phyloP scores from a whole-genome alignment of 2,888 invertebrate species.

The Clepsis dumicolana region DNA sequence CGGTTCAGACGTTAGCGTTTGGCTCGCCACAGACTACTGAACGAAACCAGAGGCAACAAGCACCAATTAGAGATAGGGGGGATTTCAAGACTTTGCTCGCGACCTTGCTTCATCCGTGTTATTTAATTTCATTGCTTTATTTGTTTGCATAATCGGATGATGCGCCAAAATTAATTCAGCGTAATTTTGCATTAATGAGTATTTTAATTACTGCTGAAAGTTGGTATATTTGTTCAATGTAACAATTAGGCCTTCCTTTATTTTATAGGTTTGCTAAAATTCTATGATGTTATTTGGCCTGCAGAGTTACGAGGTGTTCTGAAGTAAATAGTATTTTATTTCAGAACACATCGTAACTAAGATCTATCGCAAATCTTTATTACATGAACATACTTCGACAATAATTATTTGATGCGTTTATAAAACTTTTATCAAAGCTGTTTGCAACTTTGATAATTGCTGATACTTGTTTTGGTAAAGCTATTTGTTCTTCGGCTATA shows the following conservation, averaged over 20 bases:
- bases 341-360: no score
- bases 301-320: no score
- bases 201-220: not conserved
- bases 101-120: slow-evolving; percentile 48
- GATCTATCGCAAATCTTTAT: no score
- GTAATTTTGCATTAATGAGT: slow-evolving; percentile 17
- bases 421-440: no score
- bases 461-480: no score
- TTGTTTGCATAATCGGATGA: slow-evolving; percentile 42
- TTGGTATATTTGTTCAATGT: not conserved
- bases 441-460: no score
- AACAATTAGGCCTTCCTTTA: not conserved
- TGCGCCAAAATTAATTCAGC: slow-evolving; percentile 9
- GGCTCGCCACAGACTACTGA: slow-evolving; percentile 51
- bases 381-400: no score
- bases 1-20: slow-evolving; percentile 39
- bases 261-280: not conserved
- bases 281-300: not conserved
- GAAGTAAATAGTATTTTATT: no score
- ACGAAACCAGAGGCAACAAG: slow-evolving; percentile 48
- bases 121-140: slow-evolving; percentile 46
- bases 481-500: no score
- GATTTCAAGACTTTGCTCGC: slow-evolving; percentile 35
- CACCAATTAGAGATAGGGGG: slow-evolving; percentile 47
- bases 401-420: no score